Percentiles rank a stretch among this genome's conserved stretches.
These are phyloP conservation scores for Lophius piscatorius DNA, from an alignment of 2,113 vertebrate species.

Conservation along the genomic window DNA sequence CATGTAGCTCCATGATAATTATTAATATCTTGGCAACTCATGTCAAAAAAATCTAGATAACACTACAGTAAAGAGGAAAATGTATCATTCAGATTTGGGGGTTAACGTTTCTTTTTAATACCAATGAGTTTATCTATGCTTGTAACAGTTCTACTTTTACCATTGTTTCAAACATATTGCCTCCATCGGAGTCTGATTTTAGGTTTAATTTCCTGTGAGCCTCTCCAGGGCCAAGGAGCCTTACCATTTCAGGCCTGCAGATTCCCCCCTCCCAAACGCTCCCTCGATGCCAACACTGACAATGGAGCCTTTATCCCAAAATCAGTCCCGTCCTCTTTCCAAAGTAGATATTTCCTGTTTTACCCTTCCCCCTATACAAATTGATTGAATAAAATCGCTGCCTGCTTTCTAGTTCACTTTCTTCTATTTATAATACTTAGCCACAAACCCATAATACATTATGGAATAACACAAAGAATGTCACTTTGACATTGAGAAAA, in stretches of 20 bases:
- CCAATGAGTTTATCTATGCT: not conserved
- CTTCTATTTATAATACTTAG: not conserved
- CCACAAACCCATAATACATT: no score
- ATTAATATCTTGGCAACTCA: no score
- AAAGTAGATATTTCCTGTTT: conserved; percentile 49
- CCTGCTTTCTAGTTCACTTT: not conserved
- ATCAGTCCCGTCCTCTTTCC: conserved; percentile 10
- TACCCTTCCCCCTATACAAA: conserved; percentile 7
- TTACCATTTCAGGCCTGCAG: conserved; percentile 24
- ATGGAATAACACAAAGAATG: not conserved
- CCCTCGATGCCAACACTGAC: conserved; percentile 25
- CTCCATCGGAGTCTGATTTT: conserved; percentile 9
- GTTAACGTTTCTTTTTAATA: no score
- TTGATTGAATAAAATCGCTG: conserved; percentile 20
- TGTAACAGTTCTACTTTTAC: not conserved
- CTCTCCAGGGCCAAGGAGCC: conserved; percentile 18
- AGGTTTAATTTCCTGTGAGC: conserved; percentile 21
- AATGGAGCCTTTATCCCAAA: conserved; percentile 59
- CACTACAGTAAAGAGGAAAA: no score
- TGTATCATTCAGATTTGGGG: no score
- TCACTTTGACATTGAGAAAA: not conserved
- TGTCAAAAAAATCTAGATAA: no score
- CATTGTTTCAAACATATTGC: not conserved
- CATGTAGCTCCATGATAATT: no score
- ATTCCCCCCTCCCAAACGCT: conserved; percentile 16